Evolutionary conservation across 2,888 invertebrate genomes (phyloP).

Genomic region (Doris montereyensis): DNA sequence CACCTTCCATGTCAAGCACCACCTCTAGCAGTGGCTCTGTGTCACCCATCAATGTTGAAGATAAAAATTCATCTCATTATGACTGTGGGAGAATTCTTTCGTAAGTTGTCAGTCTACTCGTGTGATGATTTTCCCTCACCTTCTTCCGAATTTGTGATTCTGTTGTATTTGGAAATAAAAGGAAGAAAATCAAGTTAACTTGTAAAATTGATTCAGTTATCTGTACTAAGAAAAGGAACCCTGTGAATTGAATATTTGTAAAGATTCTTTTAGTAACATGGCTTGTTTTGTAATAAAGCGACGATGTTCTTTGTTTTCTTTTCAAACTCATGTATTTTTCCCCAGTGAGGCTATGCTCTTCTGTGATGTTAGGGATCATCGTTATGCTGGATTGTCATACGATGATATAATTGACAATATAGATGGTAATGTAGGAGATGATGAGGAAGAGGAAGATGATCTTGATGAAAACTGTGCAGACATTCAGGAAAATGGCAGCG

Average conservation of each 20-base stretch:
- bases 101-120: too few relatives aligned
- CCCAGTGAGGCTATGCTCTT: not conserved
- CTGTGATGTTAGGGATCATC: conserved; percentile 43
- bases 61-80: conserved; percentile 35
- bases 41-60: conserved; percentile 59
- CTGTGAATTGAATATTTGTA: too few relatives aligned
- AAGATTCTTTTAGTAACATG: too few relatives aligned
- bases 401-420: conserved; percentile 47
- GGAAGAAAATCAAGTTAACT: too few relatives aligned
- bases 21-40: conserved; percentile 69
- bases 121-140: too few relatives aligned
- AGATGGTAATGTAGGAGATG: conserved; percentile 50
- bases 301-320: too few relatives aligned
- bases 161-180: too few relatives aligned
- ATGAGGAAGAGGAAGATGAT: conserved; percentile 58
- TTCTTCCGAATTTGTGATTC: too few relatives aligned
- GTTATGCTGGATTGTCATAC: conserved; percentile 47
- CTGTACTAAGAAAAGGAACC: too few relatives aligned
- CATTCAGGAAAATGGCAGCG: conserved; percentile 53
- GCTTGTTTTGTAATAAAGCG: too few relatives aligned
- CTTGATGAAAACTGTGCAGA: conserved; percentile 53
- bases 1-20: conserved; percentile 71
- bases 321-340: too few relatives aligned
- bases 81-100: not conserved
- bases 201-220: too few relatives aligned